These are phyloP conservation scores for Archips xylosteana DNA, from an alignment of 2,888 invertebrate genomes.

Conservation along the genomic window DNA sequence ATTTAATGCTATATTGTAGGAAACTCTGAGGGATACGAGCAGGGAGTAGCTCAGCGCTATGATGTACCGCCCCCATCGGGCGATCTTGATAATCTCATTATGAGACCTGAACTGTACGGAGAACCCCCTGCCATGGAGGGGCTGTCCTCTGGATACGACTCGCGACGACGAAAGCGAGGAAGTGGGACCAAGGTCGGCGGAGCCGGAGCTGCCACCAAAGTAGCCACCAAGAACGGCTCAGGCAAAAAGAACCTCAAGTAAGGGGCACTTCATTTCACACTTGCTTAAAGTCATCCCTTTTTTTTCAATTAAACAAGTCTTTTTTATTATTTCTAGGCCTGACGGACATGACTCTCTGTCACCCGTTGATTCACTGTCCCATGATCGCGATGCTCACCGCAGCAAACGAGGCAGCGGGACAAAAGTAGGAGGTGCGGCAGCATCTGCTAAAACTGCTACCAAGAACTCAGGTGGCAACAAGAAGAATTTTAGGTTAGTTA, in stretches of 20 bases:
- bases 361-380: slow-evolving; percentile 25
- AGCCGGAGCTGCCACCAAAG: slow-evolving; percentile 80
- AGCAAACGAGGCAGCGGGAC: slow-evolving; percentile 58
- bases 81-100: slow-evolving; percentile 86
- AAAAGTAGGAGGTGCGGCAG: slow-evolving; percentile 78
- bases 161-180: slow-evolving; percentile 76
- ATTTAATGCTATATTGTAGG: slow-evolving; percentile 59
- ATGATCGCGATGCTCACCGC: slow-evolving; percentile 33
- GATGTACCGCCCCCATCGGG: slow-evolving; percentile 71
- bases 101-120: slow-evolving; percentile 87
- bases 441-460: slow-evolving; percentile 77
- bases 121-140: slow-evolving; percentile 84
- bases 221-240: slow-evolving; percentile 77
- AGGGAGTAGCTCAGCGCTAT: slow-evolving; percentile 72
- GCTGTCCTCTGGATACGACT: slow-evolving; percentile 69
- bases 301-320: not conserved
- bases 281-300: slow-evolving; percentile 10
- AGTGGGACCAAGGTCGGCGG: slow-evolving; percentile 80
- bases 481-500: slow-evolving; percentile 76
- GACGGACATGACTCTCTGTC: slow-evolving; percentile 64
- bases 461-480: slow-evolving; percentile 80
- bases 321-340: slow-evolving; percentile 55
- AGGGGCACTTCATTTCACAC: slow-evolving; percentile 47
- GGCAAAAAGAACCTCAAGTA: slow-evolving; percentile 81
- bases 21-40: slow-evolving; percentile 76